Conservation (phyloP, 2,113 vertebrate species). For the Rattus rattus region DNA sequence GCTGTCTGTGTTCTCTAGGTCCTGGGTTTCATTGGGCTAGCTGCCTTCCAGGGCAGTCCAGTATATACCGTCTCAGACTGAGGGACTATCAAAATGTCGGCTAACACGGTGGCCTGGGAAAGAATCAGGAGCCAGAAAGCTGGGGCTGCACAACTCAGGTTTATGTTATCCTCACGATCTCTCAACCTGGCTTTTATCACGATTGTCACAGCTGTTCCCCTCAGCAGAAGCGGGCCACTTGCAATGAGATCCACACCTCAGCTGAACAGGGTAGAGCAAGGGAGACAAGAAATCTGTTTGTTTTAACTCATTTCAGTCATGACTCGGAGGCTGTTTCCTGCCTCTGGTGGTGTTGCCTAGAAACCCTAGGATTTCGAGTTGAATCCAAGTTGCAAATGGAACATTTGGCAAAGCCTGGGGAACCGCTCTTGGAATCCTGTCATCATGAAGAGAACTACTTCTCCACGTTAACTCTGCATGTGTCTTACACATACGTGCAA, state of each 20-base stretch:
- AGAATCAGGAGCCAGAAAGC: not conserved
- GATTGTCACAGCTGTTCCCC: not conserved
- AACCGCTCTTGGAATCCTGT: slow-evolving; percentile 65
- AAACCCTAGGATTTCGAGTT: slow-evolving; percentile 60
- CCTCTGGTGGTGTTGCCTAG: slow-evolving; percentile 70
- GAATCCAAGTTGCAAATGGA: slow-evolving; percentile 71
- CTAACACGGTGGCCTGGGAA: not conserved
- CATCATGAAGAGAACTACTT: slow-evolving; percentile 7
- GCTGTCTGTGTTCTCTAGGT: not conserved
- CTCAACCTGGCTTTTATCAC: not conserved
- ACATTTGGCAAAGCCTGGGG: slow-evolving; percentile 71
- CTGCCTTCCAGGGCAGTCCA: not conserved
- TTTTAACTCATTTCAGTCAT: slow-evolving; percentile 64
- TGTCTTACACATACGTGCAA: not conserved
- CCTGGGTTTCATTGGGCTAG: not conserved
- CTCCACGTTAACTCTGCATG: slow-evolving; percentile 1
- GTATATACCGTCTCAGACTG: not conserved
- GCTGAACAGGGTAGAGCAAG: not conserved
- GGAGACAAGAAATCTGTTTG: slow-evolving; percentile 35
- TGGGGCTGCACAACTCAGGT: accelerated
- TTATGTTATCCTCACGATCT: not conserved
- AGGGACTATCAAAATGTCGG: not conserved
- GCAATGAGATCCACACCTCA: not conserved
- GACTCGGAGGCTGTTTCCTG: slow-evolving; percentile 52
- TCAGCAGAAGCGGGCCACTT: slow-evolving; percentile 10